Evolutionary conservation across 2,113 vertebrate genomes (phyloP).

Genomic region (Vombatus ursinus): DNA sequence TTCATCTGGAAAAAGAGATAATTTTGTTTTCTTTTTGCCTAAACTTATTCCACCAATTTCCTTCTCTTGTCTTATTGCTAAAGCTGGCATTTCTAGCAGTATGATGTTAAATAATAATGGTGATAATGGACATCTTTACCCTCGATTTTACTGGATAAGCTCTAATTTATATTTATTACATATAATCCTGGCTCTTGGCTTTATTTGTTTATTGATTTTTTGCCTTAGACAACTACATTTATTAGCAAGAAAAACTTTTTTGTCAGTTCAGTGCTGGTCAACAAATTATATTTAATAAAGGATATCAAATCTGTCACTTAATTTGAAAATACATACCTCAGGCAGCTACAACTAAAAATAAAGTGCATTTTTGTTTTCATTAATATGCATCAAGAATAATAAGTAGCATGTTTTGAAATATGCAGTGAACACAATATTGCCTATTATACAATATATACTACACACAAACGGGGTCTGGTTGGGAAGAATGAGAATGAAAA

Average conservation of each 20-base stretch:
- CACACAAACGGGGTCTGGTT: slow-evolving; percentile 71
- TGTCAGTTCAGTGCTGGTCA: slow-evolving; percentile 60
- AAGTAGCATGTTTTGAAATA: slow-evolving; percentile 82
- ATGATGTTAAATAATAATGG: too few relatives aligned
- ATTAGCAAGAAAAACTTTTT: slow-evolving; percentile 77
- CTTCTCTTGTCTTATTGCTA: too few relatives aligned
- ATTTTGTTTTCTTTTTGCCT: too few relatives aligned
- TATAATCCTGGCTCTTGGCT: too few relatives aligned
- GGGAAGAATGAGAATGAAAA: not conserved
- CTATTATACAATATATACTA: slow-evolving; percentile 88
- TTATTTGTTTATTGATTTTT: slow-evolving; percentile 19
- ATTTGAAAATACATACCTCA: slow-evolving; percentile 78
- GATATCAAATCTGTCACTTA: slow-evolving; percentile 74
- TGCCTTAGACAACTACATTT: slow-evolving; percentile 78
- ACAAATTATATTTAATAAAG: slow-evolving; percentile 73
- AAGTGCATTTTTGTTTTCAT: slow-evolving; percentile 85
- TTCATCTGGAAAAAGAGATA: too few relatives aligned
- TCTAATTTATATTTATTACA: too few relatives aligned
- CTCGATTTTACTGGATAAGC: too few relatives aligned
- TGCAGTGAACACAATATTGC: slow-evolving; percentile 81
- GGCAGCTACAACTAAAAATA: slow-evolving; percentile 83
- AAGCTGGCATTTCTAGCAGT: too few relatives aligned
- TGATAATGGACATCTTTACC: too few relatives aligned
- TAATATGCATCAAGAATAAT: slow-evolving; percentile 88
- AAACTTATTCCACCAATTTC: too few relatives aligned